Evolutionary conservation across 2,797 vertebrate species (phyloP).

Genomic region (Coluber constrictor): DNA sequence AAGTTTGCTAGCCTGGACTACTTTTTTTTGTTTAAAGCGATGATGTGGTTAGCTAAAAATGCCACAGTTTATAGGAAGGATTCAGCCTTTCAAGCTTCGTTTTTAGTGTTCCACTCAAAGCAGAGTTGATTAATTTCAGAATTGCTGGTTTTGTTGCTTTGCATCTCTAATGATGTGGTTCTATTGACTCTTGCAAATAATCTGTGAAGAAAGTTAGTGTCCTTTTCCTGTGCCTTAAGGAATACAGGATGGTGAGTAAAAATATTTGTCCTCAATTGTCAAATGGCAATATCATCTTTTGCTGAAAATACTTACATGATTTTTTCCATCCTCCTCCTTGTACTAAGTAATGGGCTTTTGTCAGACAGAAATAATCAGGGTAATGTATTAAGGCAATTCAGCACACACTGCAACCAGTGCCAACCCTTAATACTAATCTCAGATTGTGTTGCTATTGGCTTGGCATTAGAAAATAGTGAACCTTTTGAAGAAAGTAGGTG

Average conservation of each 20-base stretch:
- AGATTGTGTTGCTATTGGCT: conserved; percentile 67
- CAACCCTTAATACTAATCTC: conserved; percentile 69
- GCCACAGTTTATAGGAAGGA: conserved; percentile 24
- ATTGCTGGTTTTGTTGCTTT: conserved; percentile 33
- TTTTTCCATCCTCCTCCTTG: conserved; percentile 29
- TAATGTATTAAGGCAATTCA: conserved; percentile 75
- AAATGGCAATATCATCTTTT: conserved; percentile 68
- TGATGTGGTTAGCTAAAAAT: conserved; percentile 54
- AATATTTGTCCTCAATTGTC: conserved; percentile 48
- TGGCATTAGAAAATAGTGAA: conserved; percentile 59
- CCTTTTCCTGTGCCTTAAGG: conserved; percentile 64
- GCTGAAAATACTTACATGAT: conserved; percentile 61
- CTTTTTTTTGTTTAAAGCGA: conserved; percentile 48
- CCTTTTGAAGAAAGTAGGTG: conserved; percentile 60
- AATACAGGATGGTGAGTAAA: conserved; percentile 44
- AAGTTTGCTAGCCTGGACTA: conserved; percentile 73
- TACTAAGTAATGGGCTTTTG: conserved; percentile 7
- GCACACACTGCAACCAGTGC: conserved; percentile 72
- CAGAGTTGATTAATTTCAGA: conserved; percentile 40
- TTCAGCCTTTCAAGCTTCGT: conserved; percentile 47
- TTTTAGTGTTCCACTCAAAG: conserved; percentile 57
- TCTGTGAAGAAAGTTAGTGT: conserved; percentile 50
- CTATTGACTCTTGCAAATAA: conserved; percentile 51
- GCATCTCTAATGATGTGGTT: conserved; percentile 39
- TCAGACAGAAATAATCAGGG: conserved; percentile 73